phyloP scores from a whole-genome alignment of 2,797 vertebrate species.

The Spondyliosoma cantharus region DNA sequence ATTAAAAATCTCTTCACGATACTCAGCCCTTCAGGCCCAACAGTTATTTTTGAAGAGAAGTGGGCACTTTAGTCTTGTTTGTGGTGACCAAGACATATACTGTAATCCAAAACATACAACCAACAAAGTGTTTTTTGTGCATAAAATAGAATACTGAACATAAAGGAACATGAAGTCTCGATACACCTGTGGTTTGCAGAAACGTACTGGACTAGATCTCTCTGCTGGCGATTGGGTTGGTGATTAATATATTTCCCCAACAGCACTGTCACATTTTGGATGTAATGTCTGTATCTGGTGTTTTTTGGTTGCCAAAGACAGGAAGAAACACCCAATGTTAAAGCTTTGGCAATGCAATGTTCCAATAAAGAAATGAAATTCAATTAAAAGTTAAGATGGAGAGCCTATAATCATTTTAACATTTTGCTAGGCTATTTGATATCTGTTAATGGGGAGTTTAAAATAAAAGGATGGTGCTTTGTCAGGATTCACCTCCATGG shows the following conservation, averaged over 20 bases:
- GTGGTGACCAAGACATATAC: too few species aligned
- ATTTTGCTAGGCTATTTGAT: neutral
- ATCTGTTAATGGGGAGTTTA: conserved; percentile 12
- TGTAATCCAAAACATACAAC: too few species aligned
- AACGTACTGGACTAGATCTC: too few species aligned
- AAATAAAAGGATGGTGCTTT: conserved; percentile 17
- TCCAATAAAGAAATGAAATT: conserved; percentile 20
- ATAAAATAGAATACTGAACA: neutral
- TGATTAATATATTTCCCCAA: neutral
- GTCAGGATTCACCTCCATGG: conserved; percentile 30
- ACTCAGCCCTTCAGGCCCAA: too few species aligned
- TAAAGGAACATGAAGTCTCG: too few species aligned
- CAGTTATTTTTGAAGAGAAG: too few species aligned
- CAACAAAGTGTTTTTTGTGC: neutral
- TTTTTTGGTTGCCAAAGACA: neutral
- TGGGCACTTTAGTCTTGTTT: too few species aligned
- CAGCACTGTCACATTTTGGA: conserved; percentile 5
- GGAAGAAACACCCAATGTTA: neutral
- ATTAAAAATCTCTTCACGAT: too few species aligned
- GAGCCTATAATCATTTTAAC: neutral
- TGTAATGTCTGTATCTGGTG: neutral
- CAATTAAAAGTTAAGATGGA: neutral
- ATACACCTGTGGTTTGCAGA: too few species aligned
- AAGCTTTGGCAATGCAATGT: neutral
- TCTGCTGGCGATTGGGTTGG: too few species aligned